Base-by-base conservation (phyloP, 2,888 invertebrate genomes). In the Theretra japonica region DNA sequence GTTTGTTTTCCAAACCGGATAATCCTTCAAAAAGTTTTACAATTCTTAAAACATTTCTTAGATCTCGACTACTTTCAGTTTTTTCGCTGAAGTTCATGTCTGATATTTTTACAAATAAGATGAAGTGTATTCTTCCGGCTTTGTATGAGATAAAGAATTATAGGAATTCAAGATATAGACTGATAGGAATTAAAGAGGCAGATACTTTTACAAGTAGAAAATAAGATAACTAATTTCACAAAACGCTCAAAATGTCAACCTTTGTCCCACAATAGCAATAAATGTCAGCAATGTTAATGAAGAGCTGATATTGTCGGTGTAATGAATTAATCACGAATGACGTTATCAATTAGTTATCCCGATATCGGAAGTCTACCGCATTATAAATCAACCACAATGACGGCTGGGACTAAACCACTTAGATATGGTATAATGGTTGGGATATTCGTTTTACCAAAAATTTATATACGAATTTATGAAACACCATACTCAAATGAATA, bases 341-440 rank as follows among this genome's bases (percentile, higher is more conserved):
- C 62, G 41, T 41, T 41, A 65, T 65, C 41, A 65, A 65, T 65
- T 65, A 65, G 33, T 65, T 33, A 23, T 65, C 41, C 41, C 41
- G 23, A 65, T 41, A 65, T 41, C 62, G 41, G 21, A 41, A 41
- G 62, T 41, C 62, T 23, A 41, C 15, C n/a, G 5, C 8, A 23
- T 23, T 41, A 53, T 53, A 53, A 65, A 65, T 65, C 41, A 62
- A 65, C 62, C 41, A 15, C 41, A 21, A 21, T 41, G 33, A 60
- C 6, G 11, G 60, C n/a, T 60, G n/a, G 8, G 33, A 60, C 60
- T 33, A 33, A 5, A 7, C 60, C 33, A 60, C 33, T 11, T 15
- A 15, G 41, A 15, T 41, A 41, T 41, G 4, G 8, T 41, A 11
- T 41, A 11, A 11, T 41, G 11, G 41, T 41, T 2, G 11, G 41